Conservation (phyloP, 2,888 invertebrate genomes). For the Phymatocera aterrima region DNA sequence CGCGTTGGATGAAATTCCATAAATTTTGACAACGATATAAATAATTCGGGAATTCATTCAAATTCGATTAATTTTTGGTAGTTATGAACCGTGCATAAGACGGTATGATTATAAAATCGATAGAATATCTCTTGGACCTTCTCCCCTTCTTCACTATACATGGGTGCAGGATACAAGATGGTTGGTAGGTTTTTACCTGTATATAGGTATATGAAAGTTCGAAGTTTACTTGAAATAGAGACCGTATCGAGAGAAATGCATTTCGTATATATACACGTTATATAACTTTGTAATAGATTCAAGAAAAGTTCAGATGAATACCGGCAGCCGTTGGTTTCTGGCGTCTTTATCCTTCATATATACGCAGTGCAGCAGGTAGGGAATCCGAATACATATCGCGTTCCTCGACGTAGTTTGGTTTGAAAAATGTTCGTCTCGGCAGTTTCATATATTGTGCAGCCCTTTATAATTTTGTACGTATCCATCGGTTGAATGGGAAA, state of each 20-base stretch:
- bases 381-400: neutral
- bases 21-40: too few relatives aligned
- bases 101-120: neutral
- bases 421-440: neutral
- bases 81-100: neutral
- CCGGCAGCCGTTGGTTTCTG: neutral
- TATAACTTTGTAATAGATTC: conserved; percentile 26
- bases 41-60: too few relatives aligned
- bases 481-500: too few relatives aligned
- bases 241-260: conserved; percentile 3
- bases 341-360: neutral
- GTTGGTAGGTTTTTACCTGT: neutral
- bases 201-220: neutral
- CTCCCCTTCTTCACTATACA: neutral
- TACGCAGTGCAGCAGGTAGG: too few relatives aligned
- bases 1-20: too few relatives aligned
- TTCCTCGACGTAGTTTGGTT: too few relatives aligned
- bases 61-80: neutral
- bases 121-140: neutral
- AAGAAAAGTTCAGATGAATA: conserved; percentile 9
- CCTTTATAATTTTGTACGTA: too few relatives aligned
- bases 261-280: too few relatives aligned
- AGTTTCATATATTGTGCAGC: too few relatives aligned
- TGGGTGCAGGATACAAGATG: neutral
- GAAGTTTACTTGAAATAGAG: neutral